Evolutionary conservation across 2,113 vertebrate species (phyloP).

Genomic region (Anser brachyrhynchus): DNA sequence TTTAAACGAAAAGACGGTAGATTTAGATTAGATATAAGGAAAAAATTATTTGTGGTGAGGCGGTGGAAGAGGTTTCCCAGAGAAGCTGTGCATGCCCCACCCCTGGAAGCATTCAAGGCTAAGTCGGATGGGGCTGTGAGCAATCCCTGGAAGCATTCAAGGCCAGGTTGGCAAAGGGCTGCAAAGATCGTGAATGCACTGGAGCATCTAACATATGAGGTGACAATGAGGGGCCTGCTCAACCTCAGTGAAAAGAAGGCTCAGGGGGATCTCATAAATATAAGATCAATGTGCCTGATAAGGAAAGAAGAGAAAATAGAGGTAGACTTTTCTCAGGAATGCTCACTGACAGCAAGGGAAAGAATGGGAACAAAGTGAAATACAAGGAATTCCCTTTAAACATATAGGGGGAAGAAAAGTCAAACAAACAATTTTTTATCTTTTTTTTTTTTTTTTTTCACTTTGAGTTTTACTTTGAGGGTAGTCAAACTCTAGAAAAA

Average conservation of each 20-base stretch:
- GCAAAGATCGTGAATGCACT: neutral
- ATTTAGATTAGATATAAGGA: no score
- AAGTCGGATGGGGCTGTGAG: neutral
- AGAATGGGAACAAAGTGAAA: neutral
- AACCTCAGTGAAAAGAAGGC: neutral
- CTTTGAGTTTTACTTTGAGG: neutral
- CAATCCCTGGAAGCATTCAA: neutral
- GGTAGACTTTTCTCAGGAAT: neutral
- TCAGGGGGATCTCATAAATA: neutral
- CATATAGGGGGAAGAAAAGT: neutral
- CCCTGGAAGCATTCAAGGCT: neutral
- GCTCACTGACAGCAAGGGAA: neutral
- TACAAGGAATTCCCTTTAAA: neutral
- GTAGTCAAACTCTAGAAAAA: neutral
- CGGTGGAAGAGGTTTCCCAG: neutral
- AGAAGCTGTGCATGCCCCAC: neutral
- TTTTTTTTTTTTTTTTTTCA: no score
- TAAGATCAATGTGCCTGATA: neutral
- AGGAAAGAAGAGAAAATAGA: neutral
- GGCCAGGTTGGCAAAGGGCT: neutral
- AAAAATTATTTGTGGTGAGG: no score
- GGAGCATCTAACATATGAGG: neutral
- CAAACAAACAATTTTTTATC: no score
- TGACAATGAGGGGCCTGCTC: neutral
- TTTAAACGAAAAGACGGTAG: no score